A percentile compares a stretch with the other conserved stretches of the same genome.
Evolutionary conservation across 2,888 invertebrate genomes (phyloP).

Genomic region (Ochropacha duplaris): DNA sequence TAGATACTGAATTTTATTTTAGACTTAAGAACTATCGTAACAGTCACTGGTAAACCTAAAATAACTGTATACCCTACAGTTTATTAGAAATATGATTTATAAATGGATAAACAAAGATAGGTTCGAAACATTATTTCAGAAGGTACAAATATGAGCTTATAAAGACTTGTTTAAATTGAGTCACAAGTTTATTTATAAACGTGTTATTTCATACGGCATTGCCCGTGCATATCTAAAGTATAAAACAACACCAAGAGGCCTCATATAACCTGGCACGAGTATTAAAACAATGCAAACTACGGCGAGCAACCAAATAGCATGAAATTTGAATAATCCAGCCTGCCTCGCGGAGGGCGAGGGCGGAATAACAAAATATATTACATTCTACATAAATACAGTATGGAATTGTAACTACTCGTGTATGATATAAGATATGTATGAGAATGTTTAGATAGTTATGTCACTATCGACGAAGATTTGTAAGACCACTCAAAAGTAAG

Average conservation of each 20-base stretch:
- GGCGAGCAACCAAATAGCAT: constrained; percentile 41
- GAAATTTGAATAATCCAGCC: constrained; percentile 61
- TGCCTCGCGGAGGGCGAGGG: constrained; percentile 25
- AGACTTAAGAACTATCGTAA: too few relatives aligned
- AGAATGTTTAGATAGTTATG: neutral
- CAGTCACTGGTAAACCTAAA: too few relatives aligned
- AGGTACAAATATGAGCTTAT: neutral
- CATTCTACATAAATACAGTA: neutral
- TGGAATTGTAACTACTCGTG: neutral
- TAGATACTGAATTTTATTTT: too few relatives aligned
- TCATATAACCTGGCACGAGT: constrained; percentile 18
- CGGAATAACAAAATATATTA: constrained; percentile 39
- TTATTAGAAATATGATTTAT: too few relatives aligned
- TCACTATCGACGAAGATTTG: too few relatives aligned
- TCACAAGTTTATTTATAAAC: constrained; percentile 3
- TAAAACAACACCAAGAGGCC: constrained; percentile 21
- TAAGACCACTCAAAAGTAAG: too few relatives aligned
- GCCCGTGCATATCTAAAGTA: constrained; percentile 7
- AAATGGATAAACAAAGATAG: neutral
- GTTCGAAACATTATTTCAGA: neutral
- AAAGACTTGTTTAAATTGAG: neutral
- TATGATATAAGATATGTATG: neutral
- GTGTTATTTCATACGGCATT: constrained; percentile 17
- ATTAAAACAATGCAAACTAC: constrained; percentile 47
- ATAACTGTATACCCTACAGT: too few relatives aligned